These are phyloP conservation scores for Phorcus lineatus DNA, from an alignment of 2,888 invertebrate genomes.

Conservation along the genomic window DNA sequence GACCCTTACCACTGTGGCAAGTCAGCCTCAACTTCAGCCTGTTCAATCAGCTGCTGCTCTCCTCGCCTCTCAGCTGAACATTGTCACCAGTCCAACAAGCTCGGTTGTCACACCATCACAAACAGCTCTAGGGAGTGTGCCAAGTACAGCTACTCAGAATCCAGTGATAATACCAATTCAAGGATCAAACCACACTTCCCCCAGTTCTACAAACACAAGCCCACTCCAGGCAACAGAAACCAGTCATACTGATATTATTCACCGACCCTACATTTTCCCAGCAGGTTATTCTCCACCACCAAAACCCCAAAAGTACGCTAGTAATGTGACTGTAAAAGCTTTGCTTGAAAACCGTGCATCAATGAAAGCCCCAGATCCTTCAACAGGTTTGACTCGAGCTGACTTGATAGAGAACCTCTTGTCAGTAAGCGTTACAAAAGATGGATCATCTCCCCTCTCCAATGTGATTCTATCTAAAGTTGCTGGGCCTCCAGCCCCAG, in stretches of 20 bases:
- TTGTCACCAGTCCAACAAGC: conserved; percentile 6
- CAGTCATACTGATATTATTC: no score
- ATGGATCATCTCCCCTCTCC: not conserved
- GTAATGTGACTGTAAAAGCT: conserved; percentile 70
- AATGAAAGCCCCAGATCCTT: conserved; percentile 36
- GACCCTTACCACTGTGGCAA: not conserved
- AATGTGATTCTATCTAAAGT: not conserved
- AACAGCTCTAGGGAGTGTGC: conserved; percentile 19
- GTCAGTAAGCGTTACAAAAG: not conserved
- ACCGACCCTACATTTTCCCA: no score
- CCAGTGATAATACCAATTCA: not conserved
- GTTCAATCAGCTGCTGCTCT: not conserved
- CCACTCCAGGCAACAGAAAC: not conserved
- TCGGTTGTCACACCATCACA: not conserved
- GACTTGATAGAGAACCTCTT: not conserved
- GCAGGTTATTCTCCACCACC: not conserved
- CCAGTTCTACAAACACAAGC: not conserved
- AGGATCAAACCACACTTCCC: not conserved
- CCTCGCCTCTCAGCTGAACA: conserved; percentile 16
- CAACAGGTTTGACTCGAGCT: not conserved
- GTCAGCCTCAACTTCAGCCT: not conserved
- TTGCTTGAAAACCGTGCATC: conserved; percentile 64
- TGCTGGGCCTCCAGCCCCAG: not conserved
- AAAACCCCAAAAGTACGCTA: conserved; percentile 57
- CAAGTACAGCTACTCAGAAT: conserved; percentile 21